Base-by-base conservation (phyloP, 2,797 vertebrate species). In the Myotis pilosus region DNA sequence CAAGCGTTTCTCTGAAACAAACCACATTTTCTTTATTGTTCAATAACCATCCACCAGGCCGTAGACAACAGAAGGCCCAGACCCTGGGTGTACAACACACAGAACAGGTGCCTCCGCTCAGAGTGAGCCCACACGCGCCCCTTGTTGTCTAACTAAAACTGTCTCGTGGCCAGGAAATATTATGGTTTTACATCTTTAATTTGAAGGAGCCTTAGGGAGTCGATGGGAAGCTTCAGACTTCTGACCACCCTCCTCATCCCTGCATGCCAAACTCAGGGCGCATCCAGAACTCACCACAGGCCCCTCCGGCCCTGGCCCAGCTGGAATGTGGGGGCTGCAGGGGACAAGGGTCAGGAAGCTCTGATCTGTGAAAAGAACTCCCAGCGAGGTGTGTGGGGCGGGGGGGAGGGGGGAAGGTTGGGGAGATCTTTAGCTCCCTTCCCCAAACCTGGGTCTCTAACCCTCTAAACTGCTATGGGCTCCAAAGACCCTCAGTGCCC, bases 311-410 rank as follows among this genome's bases (percentile, higher is more conserved):
- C 66, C 33, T 87, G 55, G 23, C n/a, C 44, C 71, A 38, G 30
- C 69, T 49, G 55, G 60, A 51, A 6, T 28, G 6, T 36, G 72
- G 12, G 8, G 7, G 10, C 28, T 5, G 15, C 30, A 2, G 36
- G 13, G 20, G 12, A 44, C 2, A 1, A 6, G 30, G 3, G 13
- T 1, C 3, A 1, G 25, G 10, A 41, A 15, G n/a, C 22, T 25
- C 55, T 5, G 1, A 3, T 60, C 30, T 22, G 22, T 41, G 22
- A n/a, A 36, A 60, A 41, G 62, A 44, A 33, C 3, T 5, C 22
- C 6, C 76, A 47, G 72, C 3, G n/a, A 36, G 2, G 51, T 78
- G n/a, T 23, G 33, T 33, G 57, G 12, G 47, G 16, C 5, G 38
- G 38, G 38, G 44, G 55, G 0, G 22, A 9, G 55, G 22, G 9